phyloP scores from a whole-genome alignment of 2,113 vertebrate species.

The Semicossyphus pulcher region DNA sequence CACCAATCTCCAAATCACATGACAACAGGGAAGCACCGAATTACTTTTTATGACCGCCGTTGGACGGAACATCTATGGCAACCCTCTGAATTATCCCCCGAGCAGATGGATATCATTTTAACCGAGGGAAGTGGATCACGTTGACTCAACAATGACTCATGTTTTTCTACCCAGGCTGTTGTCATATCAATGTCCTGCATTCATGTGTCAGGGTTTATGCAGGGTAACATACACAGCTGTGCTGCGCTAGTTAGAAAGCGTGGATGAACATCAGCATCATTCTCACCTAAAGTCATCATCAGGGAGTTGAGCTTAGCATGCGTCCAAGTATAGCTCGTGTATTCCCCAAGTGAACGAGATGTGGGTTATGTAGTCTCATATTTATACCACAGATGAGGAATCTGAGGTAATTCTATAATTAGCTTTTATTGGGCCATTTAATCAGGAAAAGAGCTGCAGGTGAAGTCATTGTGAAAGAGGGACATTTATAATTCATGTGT shows the following conservation, averaged over 20 bases:
- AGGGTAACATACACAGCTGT: background rate
- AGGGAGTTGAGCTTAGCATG: constrained; percentile 35
- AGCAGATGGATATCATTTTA: constrained; percentile 6
- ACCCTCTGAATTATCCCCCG: constrained; percentile 26
- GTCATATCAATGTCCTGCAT: constrained; percentile 3
- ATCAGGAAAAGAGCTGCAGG: constrained; percentile 42
- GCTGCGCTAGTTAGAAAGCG: background rate
- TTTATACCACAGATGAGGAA: constrained; percentile 28
- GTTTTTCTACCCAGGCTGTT: constrained; percentile 19
- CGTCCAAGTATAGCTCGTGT: constrained; percentile 50
- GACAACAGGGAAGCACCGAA: background rate
- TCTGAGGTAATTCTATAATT: constrained; percentile 61
- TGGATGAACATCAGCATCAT: background rate
- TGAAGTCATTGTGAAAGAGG: constrained; percentile 53
- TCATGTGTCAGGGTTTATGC: background rate
- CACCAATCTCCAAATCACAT: too few relatives aligned
- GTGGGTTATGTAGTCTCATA: constrained; percentile 48
- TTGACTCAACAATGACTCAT: constrained; percentile 27
- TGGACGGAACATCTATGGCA: constrained; percentile 22
- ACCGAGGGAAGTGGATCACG: constrained; percentile 35
- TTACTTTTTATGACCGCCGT: constrained; percentile 9
- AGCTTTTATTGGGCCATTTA: constrained; percentile 62
- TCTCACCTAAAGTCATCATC: constrained; percentile 43
- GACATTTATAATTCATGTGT: constrained; percentile 48
- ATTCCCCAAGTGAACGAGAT: constrained; percentile 52